These are phyloP conservation scores for Pteropus rufus DNA, from an alignment of 2,797 vertebrate species.

Conservation along the genomic window DNA sequence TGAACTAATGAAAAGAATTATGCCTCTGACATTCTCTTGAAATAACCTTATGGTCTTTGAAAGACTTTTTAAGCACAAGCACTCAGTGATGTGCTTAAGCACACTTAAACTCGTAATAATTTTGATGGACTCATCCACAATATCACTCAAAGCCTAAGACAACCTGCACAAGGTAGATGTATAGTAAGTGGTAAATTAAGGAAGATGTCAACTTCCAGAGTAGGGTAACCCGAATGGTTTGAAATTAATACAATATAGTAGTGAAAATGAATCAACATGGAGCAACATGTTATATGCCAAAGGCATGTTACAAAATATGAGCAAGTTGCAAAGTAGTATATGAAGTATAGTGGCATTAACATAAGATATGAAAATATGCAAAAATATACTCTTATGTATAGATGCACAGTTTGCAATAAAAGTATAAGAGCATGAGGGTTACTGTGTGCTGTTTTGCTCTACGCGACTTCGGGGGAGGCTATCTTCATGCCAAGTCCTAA, in stretches of 20 bases:
- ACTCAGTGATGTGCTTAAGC: background rate
- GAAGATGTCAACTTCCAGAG: background rate
- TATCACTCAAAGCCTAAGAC: background rate
- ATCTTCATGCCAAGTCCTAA: background rate
- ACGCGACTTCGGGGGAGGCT: background rate
- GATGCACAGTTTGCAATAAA: background rate
- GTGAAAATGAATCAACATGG: background rate
- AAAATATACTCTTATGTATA: background rate
- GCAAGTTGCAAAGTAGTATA: background rate
- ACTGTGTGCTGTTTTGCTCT: no score
- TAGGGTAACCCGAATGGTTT: background rate
- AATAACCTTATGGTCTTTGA: background rate
- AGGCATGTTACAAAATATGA: background rate
- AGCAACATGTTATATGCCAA: background rate
- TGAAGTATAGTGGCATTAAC: background rate
- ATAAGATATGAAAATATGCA: background rate
- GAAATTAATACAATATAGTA: background rate
- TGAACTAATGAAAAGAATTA: conserved; percentile 16
- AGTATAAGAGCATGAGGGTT: background rate
- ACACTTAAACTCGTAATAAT: background rate
- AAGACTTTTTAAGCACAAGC: conserved; percentile 4
- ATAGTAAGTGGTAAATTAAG: background rate
- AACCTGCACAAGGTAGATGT: background rate
- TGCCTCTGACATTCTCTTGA: background rate
- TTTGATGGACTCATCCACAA: background rate